Base-by-base conservation (phyloP, 2,888 invertebrate genomes). In the Zootermopsis nevadensis region DNA sequence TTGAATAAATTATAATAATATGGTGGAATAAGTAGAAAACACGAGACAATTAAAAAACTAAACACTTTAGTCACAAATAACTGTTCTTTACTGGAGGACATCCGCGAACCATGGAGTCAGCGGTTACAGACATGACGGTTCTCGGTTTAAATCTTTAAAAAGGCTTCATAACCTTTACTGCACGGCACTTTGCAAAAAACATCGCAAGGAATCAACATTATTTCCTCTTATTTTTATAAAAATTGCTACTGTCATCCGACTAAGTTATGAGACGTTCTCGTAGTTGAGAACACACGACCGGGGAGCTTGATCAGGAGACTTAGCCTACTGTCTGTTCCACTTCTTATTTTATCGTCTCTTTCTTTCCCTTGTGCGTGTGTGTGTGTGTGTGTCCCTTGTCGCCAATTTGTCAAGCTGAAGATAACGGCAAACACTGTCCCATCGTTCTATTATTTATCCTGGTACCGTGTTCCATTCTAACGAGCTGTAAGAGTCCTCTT, bases 321-420 rank as follows among this genome's bases (percentile, higher is more conserved):
- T 48, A 19, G 30, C 33, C 22, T 27, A 30, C 77, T 53, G 48
- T 55, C 31, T 77, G n/a, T 60, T 31, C 42, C 72, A 33, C 77
- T 33, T 33, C 69, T 33, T 31, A 60, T 27, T 60, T 60, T n/a
- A n/a, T 27, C 60, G n/a, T 60, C 27, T 60, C 60, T n/a, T 15
- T n/a, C 60, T 60, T 27, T 27, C 6, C 60, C 60, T 15, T 19
- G 48, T 19, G 48, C 15, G n/a, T n/a, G 38, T n/a, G n/a, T n/a
- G n/a, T n/a, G n/a, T n/a, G 48, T 12, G 48, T 48, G 19, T 35
- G 83, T 83, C 83, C 83, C 83, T n/a, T 66, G 83, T 60, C 83
- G 81, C 80, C 83, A 83, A 83, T 83, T 83, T 83, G 83, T 83
- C 83, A 83, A 81, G 60, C 80, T 67, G 77, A 72, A 82, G 83